Conservation (phyloP, 2,797 vertebrate genomes). For the Sylvia borin region DNA sequence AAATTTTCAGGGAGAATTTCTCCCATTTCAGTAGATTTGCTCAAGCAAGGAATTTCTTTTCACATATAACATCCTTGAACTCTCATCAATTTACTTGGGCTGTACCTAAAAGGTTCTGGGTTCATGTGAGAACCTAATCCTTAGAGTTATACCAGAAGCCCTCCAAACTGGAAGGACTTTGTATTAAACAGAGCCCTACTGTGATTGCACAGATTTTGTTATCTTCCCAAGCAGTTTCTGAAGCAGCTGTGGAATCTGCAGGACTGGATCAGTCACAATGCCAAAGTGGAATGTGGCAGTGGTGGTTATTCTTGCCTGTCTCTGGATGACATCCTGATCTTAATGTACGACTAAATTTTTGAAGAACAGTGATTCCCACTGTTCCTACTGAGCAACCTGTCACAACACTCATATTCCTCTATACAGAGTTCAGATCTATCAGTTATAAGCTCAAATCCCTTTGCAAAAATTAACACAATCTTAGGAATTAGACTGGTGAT, state of each 20-base stretch:
- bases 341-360: neutral
- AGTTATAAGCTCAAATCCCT: neutral
- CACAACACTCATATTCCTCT: neutral
- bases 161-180: neutral
- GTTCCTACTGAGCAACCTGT: neutral
- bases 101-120: neutral
- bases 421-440: neutral
- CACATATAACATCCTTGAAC: neutral
- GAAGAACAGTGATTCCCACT: neutral
- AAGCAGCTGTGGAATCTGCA: constrained; percentile 31
- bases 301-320: constrained; percentile 22
- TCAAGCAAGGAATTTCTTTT: neutral
- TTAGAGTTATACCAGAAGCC: neutral
- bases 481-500: neutral
- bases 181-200: neutral
- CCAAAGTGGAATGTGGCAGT: neutral
- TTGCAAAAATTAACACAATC: neutral
- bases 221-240: neutral
- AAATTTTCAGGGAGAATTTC: neutral
- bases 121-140: neutral
- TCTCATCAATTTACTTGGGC: neutral
- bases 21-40: neutral
- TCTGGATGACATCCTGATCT: neutral
- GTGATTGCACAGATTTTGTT: neutral
- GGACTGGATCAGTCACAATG: neutral